Base-by-base conservation (phyloP, 2,888 invertebrate species). In the Agriopis leucophaearia region DNA sequence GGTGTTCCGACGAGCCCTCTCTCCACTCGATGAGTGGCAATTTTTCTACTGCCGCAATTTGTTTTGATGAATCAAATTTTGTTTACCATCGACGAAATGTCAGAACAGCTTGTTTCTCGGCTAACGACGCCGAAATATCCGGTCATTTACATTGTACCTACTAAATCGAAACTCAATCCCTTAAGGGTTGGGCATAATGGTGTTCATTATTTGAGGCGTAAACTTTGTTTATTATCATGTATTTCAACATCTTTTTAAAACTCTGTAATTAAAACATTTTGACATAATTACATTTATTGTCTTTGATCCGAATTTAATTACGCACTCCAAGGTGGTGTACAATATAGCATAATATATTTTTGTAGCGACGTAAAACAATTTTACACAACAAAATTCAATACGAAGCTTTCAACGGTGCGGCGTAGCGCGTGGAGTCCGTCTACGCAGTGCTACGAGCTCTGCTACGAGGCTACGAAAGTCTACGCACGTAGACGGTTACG, bases 401-500 rank as follows among this genome's bases (percentile, higher is more conserved):
- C 6, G 9, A 48, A 59, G 59, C 42, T 45, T 64, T 51, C 9
- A 56, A 48, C 47, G 15, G 40, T 16, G 10, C 50, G 40, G 3
- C 36, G 36, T 44, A 52, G 42, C 42, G 27, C 18, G 47, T 47
- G 55, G 47, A 64, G 69, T 64, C 64, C 67, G 64, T 73, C 71
- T 71, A 71, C 72, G 68, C 52, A 69, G n/a, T 68, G 80, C 83
- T 83, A 84, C 82, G 78, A 63, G 59, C 59, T 73, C 74, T 84
- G 81, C 83, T 77, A 66, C 64, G 75, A 71, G 73, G 74, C 84
- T 80, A 81, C 83, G 81, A 52, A 57, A 70, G 60, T 74, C 81
- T 83, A 87, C 86, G 86, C 82, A 80, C 84, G 87, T 84, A 88
- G 86, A 74, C 64, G 67, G 76, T 70, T 72, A 77, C 74, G 73